phyloP scores from a whole-genome alignment of 2,888 invertebrate species.

The Drosophila mimetica region DNA sequence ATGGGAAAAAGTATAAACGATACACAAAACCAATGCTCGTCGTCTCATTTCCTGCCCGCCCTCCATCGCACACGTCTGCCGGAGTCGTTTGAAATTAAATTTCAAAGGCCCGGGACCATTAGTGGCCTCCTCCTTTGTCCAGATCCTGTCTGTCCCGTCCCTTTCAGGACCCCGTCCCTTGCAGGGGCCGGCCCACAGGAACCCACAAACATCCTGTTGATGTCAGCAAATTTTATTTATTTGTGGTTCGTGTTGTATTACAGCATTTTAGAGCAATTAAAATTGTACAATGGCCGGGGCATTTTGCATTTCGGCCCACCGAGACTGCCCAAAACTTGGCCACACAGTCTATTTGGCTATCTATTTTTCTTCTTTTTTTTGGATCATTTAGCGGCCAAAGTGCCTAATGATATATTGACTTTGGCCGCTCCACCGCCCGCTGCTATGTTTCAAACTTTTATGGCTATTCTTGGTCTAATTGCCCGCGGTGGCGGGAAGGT shows the following conservation, averaged over 20 bases:
- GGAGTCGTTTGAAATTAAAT: conserved; percentile 52
- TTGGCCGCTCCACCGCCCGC: conserved; percentile 18
- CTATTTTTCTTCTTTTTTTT: conserved; percentile 49
- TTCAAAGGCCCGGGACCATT: conserved; percentile 52
- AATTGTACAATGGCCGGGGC: conserved; percentile 67
- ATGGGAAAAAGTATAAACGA: conserved; percentile 60
- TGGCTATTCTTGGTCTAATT: conserved; percentile 37
- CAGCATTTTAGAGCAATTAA: conserved; percentile 76
- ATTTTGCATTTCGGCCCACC: conserved; percentile 33
- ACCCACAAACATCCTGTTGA: conserved; percentile 76
- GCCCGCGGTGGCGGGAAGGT: conserved; percentile 26
- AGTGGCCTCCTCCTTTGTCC: conserved; percentile 20
- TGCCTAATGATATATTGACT: conserved; percentile 74
- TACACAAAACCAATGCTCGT: conserved; percentile 14
- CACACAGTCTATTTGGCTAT: conserved; percentile 45
- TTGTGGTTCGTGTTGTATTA: conserved; percentile 77
- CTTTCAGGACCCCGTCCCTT: not conserved
- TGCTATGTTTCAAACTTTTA: conserved; percentile 27
- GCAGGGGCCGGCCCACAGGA: conserved; percentile 48
- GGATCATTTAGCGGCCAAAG: conserved; percentile 61
- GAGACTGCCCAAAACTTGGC: not conserved
- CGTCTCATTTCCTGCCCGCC: conserved; percentile 19
- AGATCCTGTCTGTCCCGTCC: conserved; percentile 10
- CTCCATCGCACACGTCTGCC: conserved; percentile 13
- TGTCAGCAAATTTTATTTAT: conserved; percentile 78